Evolutionary conservation across 1,140 invertebrate species (phyloP).

Genomic region (Nixonia krombeini): DNA sequence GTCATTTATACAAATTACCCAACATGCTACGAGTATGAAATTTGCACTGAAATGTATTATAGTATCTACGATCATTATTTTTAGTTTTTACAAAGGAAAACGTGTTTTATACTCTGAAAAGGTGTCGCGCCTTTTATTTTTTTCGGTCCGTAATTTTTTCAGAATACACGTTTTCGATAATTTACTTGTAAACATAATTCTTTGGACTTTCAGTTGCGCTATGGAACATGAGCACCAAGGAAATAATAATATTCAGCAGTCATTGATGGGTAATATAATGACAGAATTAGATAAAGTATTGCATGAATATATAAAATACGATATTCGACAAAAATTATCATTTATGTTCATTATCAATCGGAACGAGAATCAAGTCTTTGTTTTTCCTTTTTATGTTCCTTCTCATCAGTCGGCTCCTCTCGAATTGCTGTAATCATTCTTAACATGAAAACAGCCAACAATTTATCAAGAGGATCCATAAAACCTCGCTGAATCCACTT

Average conservation of each 20-base stretch:
- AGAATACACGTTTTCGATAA: background rate
- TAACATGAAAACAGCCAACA: slow-evolving; percentile 81
- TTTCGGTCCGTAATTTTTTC: no score
- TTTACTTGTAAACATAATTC: background rate
- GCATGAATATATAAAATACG: no score
- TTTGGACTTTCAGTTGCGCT: background rate
- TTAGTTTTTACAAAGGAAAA: background rate
- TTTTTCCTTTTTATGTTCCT: slow-evolving; percentile 62
- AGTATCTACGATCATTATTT: background rate
- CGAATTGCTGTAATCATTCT: slow-evolving; percentile 74
- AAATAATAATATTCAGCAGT: background rate
- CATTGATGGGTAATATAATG: background rate
- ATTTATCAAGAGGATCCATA: slow-evolving; percentile 95
- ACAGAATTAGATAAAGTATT: background rate
- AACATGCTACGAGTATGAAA: slow-evolving; percentile 1
- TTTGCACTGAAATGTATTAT: slow-evolving; percentile 3
- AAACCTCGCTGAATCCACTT: slow-evolving; percentile 99
- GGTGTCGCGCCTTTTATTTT: background rate
- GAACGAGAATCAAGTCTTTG: slow-evolving; percentile 15
- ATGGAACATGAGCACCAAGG: no score
- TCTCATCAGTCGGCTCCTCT: slow-evolving; percentile 61
- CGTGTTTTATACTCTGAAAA: background rate
- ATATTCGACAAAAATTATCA: no score
- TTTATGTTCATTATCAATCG: no score
- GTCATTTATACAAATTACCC: background rate